Evolutionary conservation across 2,113 vertebrate genomes (phyloP), one percentile per base, ranked within the genome.

Genomic region (Chionis minor): DNA sequence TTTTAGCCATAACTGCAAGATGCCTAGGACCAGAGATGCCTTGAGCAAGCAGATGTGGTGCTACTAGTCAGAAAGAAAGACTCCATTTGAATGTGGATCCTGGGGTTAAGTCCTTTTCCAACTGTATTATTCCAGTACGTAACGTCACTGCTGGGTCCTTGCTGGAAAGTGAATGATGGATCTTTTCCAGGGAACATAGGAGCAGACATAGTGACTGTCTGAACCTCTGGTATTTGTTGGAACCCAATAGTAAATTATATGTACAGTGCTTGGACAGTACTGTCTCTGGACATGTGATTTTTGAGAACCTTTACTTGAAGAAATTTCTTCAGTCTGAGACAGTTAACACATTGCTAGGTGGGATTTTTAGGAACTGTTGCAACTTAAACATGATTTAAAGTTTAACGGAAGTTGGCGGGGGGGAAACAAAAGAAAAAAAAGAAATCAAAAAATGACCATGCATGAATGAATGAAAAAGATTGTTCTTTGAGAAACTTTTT

Each of bases 201-300:
- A 72, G 38, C 3, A 55, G n/a, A 71, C 2, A 10, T 1, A 42
- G 15, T 13, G 4, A 47, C 9, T 14, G 3, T 40, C 33, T 66
- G 49, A 73, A 58, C 12, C 20, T 81, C 17, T 59, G 23, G 2
- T 33, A 4, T 63, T 24, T 59, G 3, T n/a, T 1, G 3, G 40
- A 88, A 8, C 1, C 18, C 14, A 49, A 1, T 8, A 38, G 3
- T 20, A 15, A 63, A 10, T 62, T 71, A 23, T 0, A 55, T 7
- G 11, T 18, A n/a, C 11, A 49, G 6, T 27, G 12, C 4, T 35
- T 90, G 15, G 13, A 1, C 12, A 91, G 8, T 23, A 24, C 3
- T 32, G 0, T 32, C 47, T 55, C 9, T 56, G 12, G 17, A 5
- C 15, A 38, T 0, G 0, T 17, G 8, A 2, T 1, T 30, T 71